Evolutionary conservation across 2,113 vertebrate genomes (phyloP), one percentile per base, ranked within the genome.

Genomic region (Centropristis striata): DNA sequence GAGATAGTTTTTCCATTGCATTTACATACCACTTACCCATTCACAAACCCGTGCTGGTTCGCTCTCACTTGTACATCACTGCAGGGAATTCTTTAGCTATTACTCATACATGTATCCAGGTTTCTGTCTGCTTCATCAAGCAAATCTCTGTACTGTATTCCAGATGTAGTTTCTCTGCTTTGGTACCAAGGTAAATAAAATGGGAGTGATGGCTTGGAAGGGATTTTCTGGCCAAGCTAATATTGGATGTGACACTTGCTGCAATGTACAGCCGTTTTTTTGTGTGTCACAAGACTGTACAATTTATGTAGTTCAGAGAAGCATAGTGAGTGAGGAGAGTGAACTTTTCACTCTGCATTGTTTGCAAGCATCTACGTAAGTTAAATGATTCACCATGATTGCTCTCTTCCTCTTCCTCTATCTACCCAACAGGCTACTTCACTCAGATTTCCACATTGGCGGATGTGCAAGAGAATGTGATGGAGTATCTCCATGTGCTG

Each of bases 401-500:
- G 36, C 7, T 54, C 28, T 75, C 18, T 42, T 36, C 20, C 25
- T 78, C 18, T 55, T 39, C 20, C 10, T 68, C 57, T 28, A 57
- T 76, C 61, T 90, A 84, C 55, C 61, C 65, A 7, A 64, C 93
- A 99, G 98, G 98, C 2, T 99, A 98, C 90, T 99, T 99, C 71
- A 99, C 98, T 58, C 98, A 99, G 90, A 99, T 99, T 81, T 99
- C 98, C 54, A 99, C 98, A 0, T 75, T 99, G 92, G 98, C 98
- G 36, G 98, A 99, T 2, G 97, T 99, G 63, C 98, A 99, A 69
- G 98, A 99, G 91, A 99, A 99, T 0, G 98, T 99, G 80, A 99
- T 99, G 98, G 98, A 99, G 86, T 99, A 99, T 81, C 97, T 99
- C 13, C 98, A 99, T 0, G 98, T 99, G 25, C 96, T 99, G 61